Base-by-base conservation (phyloP, 2,888 invertebrate genomes). In the Pocota personata region DNA sequence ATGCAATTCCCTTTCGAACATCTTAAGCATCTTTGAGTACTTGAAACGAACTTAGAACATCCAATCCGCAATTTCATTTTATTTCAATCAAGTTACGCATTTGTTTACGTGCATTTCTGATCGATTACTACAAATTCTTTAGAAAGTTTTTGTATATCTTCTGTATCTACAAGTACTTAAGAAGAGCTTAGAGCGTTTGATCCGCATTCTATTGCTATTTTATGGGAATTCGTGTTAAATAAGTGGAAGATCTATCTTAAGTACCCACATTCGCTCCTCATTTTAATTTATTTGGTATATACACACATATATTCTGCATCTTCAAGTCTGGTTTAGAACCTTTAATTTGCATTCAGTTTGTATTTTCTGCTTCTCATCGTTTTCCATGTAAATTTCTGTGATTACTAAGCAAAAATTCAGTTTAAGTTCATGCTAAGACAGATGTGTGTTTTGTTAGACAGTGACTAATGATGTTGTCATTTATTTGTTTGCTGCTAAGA, bases 401-500 rank as follows among this genome's bases (percentile, higher is more conserved):
- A 71, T 64, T 72, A 57, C 55, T 71, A 62, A 69, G 78, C 37
- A 24, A 50, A n/a, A 55, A 30, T 55, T 30, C 55, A 16, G n/a
- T 55, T 4, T 40, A 55, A 69, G 55, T 55, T 55, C 27, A 55
- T 55, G 14, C 8, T 43, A 43, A 21, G 16, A 64, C 24, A 46
- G 62, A 71, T 71, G 46, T 71, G 32, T 37, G 27, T 7, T 50
- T 4, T 37, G 14, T 21, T 58, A 58, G 72, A 73, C 66, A 79
- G 40, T 79, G 79, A 79, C 66, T 79, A 79, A 73, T 79, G 58
- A 14, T 10, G 27, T 73, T 72, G 79, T 57, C 58, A 76, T 76
- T 66, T 57, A 55, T 48, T 57, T 37, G 5, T 7, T 73, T 30
- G n/a, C 7, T 21, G 12, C 40, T 32, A 37, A 27, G 37, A 67